Evolutionary conservation across 2,888 invertebrate species (phyloP), one percentile per base, ranked within the genome.

Genomic region (Netelia inedita): DNA sequence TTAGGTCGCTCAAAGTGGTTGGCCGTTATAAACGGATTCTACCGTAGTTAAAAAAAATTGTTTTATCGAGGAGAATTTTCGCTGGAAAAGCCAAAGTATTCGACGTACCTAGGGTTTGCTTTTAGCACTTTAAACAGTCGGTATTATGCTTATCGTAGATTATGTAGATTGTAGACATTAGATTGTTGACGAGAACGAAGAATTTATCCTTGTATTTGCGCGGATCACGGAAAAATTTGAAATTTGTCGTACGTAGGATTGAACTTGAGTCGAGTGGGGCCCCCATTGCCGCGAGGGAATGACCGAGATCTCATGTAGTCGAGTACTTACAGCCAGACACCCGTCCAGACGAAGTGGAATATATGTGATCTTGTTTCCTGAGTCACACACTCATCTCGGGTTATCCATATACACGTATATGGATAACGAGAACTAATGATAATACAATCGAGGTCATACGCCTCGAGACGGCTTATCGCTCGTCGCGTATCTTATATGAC

Each of bases 291-390:
- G 65, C 81, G 81, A 79, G 81, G 81, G 57, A 73, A 81, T 68
- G 73, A 78, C 72, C 68, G 75, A 76, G 76, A 71, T 68, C 66
- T 71, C 72, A 66, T 61, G 76, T 68, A 69, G 43, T 63, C 73
- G 28, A 35, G 16, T 55, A 50, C 35, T 35, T 28, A 61, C 43
- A 73, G 10, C 35, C 74, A 85, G 85, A 85, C 85, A 65, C 69
- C 53, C 81, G 78, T 79, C 65, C 85, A 85, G 85, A 85, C 85
- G 53, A 41, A 35, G 53, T 63, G 85, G 81, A 85, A 85, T 78
- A 85, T 78, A 74, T 63, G 68, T 69, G 68, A 69, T 73, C 81
- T 79, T 79, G 63, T 82, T 81, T 69, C 73, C 57, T 79, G 73
- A 78, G 78, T 80, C 72, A 78, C 28, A 66, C 50, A n/a, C 61